phyloP scores from a whole-genome alignment of 2,888 invertebrate species.

The Nasonovia ribisnigri region DNA sequence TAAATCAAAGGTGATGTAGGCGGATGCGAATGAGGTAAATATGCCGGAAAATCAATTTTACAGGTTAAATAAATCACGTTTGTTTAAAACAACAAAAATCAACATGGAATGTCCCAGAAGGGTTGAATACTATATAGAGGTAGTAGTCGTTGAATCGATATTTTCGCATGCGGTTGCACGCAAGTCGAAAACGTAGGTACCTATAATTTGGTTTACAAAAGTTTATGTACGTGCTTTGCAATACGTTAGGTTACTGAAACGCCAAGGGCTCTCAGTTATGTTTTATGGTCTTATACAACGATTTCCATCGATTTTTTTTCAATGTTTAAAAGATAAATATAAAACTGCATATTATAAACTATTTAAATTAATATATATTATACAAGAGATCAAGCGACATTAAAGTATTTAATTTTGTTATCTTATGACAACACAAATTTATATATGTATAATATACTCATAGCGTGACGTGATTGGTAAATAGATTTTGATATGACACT shows the following conservation, averaged over 20 bases:
- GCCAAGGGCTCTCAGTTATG: not conserved
- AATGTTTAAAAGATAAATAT: not conserved
- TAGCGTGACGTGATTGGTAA: not conserved
- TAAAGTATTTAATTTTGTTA: constrained; percentile 1
- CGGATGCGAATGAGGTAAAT: not conserved
- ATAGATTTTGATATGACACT: not conserved
- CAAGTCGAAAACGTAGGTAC: constrained; percentile 24
- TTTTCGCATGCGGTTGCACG: constrained; percentile 28
- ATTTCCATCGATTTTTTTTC: constrained; percentile 14
- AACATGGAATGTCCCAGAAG: constrained; percentile 29
- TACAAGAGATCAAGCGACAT: not conserved
- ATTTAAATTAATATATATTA: not conserved
- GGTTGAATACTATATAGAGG: not conserved
- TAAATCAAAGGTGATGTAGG: not conserved
- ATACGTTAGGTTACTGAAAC: constrained; percentile 26
- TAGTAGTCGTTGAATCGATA: constrained; percentile 37
- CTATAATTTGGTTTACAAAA: constrained; percentile 54
- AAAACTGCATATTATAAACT: not conserved
- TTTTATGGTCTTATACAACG: not conserved
- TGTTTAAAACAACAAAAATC: constrained; percentile 43
- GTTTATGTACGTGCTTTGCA: constrained; percentile 42
- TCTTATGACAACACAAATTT: not conserved
- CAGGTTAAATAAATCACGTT: constrained; percentile 20
- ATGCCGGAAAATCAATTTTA: constrained; percentile 37
- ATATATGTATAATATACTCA: not conserved